Evolutionary conservation across 1,140 invertebrate genomes (phyloP).

Genomic region (Diachasmimorpha longicaudata): DNA sequence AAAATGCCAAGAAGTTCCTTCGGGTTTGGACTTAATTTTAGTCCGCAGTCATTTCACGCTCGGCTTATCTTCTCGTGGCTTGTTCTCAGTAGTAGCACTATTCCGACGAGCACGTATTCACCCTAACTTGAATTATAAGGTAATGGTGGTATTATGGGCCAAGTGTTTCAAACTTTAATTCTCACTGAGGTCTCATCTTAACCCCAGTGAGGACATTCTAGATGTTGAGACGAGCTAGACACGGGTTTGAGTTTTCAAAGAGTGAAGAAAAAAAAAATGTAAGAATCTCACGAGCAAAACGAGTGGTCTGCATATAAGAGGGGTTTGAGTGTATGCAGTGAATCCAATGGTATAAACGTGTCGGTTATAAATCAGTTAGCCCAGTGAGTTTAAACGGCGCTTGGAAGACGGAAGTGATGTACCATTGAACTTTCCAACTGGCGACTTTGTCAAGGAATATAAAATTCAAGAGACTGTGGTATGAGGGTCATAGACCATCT

Average conservation of each 20-base stretch:
- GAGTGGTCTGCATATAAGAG: neutral
- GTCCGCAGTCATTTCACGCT: slow-evolving; percentile 31
- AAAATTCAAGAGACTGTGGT: neutral
- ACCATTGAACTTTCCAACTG: slow-evolving; percentile 10
- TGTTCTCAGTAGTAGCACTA: neutral
- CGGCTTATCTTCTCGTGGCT: slow-evolving; percentile 25
- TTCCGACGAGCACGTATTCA: slow-evolving; percentile 25
- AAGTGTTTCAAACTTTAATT: slow-evolving; percentile 36
- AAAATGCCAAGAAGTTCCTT: slow-evolving; percentile 18
- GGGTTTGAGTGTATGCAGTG: neutral
- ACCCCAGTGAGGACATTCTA: slow-evolving; percentile 13
- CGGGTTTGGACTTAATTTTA: slow-evolving; percentile 29
- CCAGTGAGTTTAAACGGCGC: slow-evolving; percentile 21
- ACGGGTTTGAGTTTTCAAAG: neutral
- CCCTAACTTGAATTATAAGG: slow-evolving; percentile 31
- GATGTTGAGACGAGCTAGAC: neutral
- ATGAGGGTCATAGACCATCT: neutral
- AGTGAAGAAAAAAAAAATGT: neutral
- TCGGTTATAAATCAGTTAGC: slow-evolving; percentile 34
- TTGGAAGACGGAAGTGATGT: slow-evolving; percentile 29
- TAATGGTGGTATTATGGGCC: slow-evolving; percentile 33
- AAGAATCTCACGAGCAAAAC: neutral
- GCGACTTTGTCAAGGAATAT: neutral
- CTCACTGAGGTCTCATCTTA: slow-evolving; percentile 26
- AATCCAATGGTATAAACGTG: slow-evolving; percentile 29